These are phyloP conservation scores for Phocides pigmalion DNA, from an alignment of 1,140 invertebrate genomes.

Conservation along the genomic window DNA sequence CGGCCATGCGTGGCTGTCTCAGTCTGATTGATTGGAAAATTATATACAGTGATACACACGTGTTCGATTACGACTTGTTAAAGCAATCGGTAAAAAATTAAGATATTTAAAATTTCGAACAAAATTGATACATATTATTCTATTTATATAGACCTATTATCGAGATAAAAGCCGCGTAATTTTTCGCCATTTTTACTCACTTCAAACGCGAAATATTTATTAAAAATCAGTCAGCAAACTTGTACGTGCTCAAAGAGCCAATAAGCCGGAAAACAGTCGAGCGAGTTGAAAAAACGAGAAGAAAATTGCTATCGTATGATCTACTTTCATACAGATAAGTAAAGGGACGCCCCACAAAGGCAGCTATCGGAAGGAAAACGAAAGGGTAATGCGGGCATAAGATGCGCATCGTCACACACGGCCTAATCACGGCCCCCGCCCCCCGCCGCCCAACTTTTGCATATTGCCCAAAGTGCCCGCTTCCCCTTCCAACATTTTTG, in stretches of 20 bases:
- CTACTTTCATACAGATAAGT: constrained; percentile 69
- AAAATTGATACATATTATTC: too few relatives aligned
- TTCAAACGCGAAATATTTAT: constrained; percentile 33
- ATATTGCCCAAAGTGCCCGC: constrained; percentile 79
- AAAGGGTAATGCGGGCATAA: constrained; percentile 82
- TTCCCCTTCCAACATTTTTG: constrained; percentile 63
- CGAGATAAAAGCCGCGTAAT: not conserved
- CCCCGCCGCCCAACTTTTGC: constrained; percentile 71
- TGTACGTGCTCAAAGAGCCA: constrained; percentile 45
- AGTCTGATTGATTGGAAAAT: too few relatives aligned
- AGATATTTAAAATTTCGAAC: too few relatives aligned
- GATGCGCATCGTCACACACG: constrained; percentile 81
- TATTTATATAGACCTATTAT: too few relatives aligned
- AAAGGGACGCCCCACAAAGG: constrained; percentile 71
- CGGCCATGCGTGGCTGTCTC: too few relatives aligned
- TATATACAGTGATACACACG: too few relatives aligned
- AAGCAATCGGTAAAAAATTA: too few relatives aligned
- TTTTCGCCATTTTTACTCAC: constrained; percentile 20
- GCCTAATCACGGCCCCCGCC: constrained; percentile 70
- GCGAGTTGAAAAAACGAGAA: constrained; percentile 57
- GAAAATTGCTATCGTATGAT: constrained; percentile 74
- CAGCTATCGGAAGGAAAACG: constrained; percentile 81
- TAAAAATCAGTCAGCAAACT: constrained; percentile 23
- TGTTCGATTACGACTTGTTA: too few relatives aligned
- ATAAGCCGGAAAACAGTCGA: constrained; percentile 50